Evolutionary conservation across 2,888 invertebrate species (phyloP).

Genomic region (Smittia aterrima): DNA sequence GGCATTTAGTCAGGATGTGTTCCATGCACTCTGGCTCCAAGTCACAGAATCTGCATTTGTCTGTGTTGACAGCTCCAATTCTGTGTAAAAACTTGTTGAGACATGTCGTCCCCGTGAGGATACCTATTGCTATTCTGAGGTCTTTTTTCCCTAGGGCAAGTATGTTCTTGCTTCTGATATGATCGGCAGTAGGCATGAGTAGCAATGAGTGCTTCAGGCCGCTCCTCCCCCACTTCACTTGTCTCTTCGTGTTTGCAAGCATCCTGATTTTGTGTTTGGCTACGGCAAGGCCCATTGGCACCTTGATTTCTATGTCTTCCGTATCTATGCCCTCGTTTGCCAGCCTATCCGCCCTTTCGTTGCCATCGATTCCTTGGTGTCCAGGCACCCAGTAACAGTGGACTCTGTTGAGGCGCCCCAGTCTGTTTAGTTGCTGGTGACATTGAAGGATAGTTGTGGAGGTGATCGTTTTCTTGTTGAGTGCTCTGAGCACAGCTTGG

Average conservation of each 20-base stretch:
- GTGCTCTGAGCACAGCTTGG: background rate
- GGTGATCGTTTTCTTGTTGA: background rate
- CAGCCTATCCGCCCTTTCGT: background rate
- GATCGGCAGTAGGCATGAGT: background rate
- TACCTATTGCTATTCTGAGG: background rate
- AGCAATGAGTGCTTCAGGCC: background rate
- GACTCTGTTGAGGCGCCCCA: background rate
- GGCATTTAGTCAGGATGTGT: too few species aligned
- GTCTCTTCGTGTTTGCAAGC: too few species aligned
- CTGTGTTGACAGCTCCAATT: too few species aligned
- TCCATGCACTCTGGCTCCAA: too few species aligned
- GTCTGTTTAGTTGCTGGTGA: background rate
- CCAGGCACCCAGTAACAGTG: background rate
- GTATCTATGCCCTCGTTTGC: background rate
- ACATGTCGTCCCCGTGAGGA: background rate
- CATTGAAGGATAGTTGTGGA: background rate
- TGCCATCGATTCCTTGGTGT: background rate
- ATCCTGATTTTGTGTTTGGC: background rate
- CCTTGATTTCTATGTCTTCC: background rate
- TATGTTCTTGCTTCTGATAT: too few species aligned
- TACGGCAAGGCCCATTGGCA: background rate
- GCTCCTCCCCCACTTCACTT: background rate
- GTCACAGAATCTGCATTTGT: too few species aligned
- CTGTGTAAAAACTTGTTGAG: background rate
- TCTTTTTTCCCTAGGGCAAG: background rate